A percentile compares a stretch with the other conserved stretches of the same genome.
These are phyloP conservation scores for Rousettus madagascariensis DNA, from an alignment of 2,797 vertebrate genomes.

Conservation along the genomic window DNA sequence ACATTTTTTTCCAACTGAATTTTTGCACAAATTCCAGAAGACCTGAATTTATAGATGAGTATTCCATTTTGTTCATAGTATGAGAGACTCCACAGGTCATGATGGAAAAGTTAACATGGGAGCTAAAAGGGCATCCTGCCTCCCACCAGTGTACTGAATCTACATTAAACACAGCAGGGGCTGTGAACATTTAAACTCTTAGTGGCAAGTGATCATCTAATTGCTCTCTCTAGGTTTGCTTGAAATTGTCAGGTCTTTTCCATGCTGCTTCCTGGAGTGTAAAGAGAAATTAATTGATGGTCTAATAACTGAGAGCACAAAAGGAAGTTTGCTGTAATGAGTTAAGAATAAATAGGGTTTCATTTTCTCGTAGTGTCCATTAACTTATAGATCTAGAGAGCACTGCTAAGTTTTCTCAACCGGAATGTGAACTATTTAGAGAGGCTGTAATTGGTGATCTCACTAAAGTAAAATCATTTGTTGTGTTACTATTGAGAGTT, in stretches of 20 bases:
- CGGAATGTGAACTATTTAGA: neutral
- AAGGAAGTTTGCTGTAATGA: neutral
- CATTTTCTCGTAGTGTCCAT: neutral
- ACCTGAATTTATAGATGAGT: neutral
- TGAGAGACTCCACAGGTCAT: neutral
- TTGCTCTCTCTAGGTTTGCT: neutral
- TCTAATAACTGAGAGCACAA: neutral
- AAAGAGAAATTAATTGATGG: slow-evolving; percentile 34
- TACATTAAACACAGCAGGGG: neutral
- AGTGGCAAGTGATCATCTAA: neutral
- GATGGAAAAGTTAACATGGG: neutral
- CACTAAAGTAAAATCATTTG: neutral
- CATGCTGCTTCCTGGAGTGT: neutral
- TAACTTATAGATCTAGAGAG: neutral
- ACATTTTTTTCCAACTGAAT: neutral
- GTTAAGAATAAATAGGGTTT: slow-evolving; percentile 17
- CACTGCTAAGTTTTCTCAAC: neutral
- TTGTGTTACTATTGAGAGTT: neutral
- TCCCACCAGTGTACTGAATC: neutral
- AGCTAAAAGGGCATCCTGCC: neutral
- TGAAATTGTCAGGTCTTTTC: neutral
- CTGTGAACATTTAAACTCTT: neutral
- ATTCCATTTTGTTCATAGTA: neutral
- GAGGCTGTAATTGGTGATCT: neutral
- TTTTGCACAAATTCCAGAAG: neutral